Evolutionary conservation across 2,113 vertebrate genomes (phyloP).

Genomic region (Hippocampus comes): DNA sequence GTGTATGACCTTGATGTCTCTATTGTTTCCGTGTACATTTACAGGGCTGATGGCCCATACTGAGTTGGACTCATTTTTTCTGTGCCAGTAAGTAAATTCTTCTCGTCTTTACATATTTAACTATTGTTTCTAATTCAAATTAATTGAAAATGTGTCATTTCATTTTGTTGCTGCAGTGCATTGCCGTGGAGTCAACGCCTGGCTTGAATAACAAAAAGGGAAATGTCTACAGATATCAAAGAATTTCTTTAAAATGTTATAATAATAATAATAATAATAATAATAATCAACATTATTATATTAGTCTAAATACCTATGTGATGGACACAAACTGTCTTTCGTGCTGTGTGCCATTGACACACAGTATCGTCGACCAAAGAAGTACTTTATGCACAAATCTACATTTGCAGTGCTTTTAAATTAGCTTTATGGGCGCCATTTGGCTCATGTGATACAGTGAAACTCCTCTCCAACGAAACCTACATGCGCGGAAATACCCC

Average conservation of each 20-base stretch:
- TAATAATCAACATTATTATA: background rate
- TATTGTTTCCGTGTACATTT: slow-evolving; percentile 35
- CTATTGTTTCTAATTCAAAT: background rate
- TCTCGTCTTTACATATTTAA: background rate
- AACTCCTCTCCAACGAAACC: no score
- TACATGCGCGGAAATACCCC: no score
- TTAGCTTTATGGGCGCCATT: no score
- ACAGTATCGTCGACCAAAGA: no score
- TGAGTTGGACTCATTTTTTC: slow-evolving; percentile 11
- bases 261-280: background rate
- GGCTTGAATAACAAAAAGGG: background rate
- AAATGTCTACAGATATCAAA: background rate
- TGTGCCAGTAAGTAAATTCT: background rate
- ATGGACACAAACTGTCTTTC: background rate
- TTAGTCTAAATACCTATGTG: no score
- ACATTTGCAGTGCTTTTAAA: no score
- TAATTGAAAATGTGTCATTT: background rate
- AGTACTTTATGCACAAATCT: no score
- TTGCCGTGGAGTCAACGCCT: background rate
- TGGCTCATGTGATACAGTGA: no score
- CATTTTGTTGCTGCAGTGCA: background rate
- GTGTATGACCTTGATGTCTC: slow-evolving; percentile 10
- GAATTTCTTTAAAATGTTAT: background rate
- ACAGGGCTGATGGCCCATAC: slow-evolving; percentile 12
- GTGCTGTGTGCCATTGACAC: no score